Percentiles rank a stretch among this genome's conserved stretches.
phyloP scores from a whole-genome alignment of 2,888 invertebrate species.

The Thysanoteuthis rhombus region DNA sequence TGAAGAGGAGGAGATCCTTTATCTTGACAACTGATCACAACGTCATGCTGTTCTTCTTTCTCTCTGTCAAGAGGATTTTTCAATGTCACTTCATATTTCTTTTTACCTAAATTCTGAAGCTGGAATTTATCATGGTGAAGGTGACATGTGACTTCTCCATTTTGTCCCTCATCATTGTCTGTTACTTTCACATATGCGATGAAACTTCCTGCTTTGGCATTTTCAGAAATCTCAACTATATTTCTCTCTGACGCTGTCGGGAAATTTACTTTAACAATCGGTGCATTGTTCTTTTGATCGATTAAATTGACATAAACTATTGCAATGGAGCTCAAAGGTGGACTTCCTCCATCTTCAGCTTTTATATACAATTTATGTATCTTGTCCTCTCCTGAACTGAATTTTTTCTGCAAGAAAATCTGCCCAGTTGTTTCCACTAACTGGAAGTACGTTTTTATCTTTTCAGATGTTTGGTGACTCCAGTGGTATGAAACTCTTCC shows the following conservation, averaged over 20 bases:
- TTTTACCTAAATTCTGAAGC: constrained; percentile 43
- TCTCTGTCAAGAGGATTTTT: constrained; percentile 44
- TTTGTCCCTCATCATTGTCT: constrained; percentile 47
- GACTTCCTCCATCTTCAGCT: background rate
- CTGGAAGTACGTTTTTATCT: background rate
- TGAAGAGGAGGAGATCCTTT: constrained; percentile 40
- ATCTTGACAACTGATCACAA: constrained; percentile 41
- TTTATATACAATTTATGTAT: background rate
- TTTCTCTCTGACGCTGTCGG: constrained; percentile 36
- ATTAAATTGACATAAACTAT: constrained; percentile 72
- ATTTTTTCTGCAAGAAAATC: background rate
- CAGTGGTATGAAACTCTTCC: background rate
- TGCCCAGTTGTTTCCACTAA: background rate
- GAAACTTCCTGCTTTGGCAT: constrained; percentile 45
- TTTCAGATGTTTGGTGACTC: background rate
- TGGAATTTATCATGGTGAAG: constrained; percentile 41
- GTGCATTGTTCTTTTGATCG: constrained; percentile 90
- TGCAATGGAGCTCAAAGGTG: constrained; percentile 37
- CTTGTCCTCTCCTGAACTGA: background rate
- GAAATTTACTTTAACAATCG: constrained; percentile 70
- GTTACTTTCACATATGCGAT: constrained; percentile 46
- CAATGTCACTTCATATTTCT: constrained; percentile 47
- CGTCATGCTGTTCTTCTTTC: constrained; percentile 35
- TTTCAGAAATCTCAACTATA: constrained; percentile 44
- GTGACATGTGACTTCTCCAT: constrained; percentile 47